A percentile compares a stretch with the other conserved stretches of the same genome.
phyloP scores from a whole-genome alignment of 1,140 invertebrate species.

The Ceratina australensis region DNA sequence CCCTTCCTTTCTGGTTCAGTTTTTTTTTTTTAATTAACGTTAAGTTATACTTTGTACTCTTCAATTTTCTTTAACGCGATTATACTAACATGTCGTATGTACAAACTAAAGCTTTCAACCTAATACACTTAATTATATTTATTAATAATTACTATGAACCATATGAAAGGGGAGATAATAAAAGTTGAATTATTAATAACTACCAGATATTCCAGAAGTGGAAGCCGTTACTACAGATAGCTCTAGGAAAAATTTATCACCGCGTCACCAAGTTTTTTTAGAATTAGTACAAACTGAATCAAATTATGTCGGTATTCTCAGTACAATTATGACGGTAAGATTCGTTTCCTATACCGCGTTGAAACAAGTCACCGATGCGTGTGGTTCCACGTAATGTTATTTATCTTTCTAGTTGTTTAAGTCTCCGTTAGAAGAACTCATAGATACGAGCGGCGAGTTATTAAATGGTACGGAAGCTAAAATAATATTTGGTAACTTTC shows the following conservation, averaged over 20 bases:
- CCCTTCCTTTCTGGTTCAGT: constrained; percentile 64
- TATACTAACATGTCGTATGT: constrained; percentile 13
- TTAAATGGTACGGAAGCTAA: constrained; percentile 95
- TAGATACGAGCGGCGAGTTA: constrained; percentile 87
- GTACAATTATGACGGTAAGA: constrained; percentile 93
- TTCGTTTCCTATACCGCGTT: neutral
- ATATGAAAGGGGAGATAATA: constrained; percentile 69
- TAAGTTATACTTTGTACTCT: neutral
- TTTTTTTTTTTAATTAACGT: neutral
- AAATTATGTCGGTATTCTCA: constrained; percentile 97
- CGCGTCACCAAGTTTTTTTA: constrained; percentile 92
- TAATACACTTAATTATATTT: constrained; percentile 24
- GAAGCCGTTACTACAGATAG: constrained; percentile 81
- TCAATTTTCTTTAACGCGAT: constrained; percentile 22
- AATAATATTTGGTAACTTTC: constrained; percentile 97
- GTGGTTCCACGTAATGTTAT: constrained; percentile 7
- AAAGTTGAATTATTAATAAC: constrained; percentile 69
- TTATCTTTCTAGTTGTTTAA: constrained; percentile 89
- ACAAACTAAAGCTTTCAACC: neutral
- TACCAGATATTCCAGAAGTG: constrained; percentile 78
- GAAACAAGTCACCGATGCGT: neutral
- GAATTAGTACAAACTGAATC: constrained; percentile 97
- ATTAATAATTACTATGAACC: constrained; percentile 43
- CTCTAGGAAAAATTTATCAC: constrained; percentile 85
- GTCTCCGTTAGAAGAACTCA: constrained; percentile 91